phyloP scores from a whole-genome alignment of 1,140 invertebrate genomes.

The Phymorhynchus buccinoides region DNA sequence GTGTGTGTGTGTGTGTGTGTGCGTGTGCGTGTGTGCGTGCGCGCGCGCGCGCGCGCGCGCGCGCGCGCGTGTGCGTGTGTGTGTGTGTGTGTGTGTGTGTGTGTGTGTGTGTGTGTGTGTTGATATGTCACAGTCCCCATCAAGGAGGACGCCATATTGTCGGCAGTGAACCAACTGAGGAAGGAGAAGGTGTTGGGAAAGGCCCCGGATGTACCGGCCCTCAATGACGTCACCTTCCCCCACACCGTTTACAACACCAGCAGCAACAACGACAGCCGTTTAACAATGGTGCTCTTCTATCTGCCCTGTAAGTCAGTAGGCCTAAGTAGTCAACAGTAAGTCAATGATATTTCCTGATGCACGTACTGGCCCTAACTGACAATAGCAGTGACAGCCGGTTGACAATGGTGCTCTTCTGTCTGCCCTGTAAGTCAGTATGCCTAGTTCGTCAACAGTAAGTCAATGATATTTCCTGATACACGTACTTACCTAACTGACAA shows the following conservation, averaged over 20 bases:
- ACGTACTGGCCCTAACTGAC: no score
- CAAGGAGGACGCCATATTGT: constrained; percentile 7
- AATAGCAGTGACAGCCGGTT: no score
- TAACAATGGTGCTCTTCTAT: constrained; percentile 49
- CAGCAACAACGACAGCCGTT: constrained; percentile 7
- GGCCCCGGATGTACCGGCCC: background rate
- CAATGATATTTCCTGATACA: no score
- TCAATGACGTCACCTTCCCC: constrained; percentile 49
- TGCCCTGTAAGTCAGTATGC: no score
- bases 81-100: background rate
- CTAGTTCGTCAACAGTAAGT: no score
- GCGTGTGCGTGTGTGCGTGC: no score
- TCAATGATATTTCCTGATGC: no score
- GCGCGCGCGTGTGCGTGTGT: background rate
- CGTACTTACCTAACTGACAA: no score
- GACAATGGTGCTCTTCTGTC: no score
- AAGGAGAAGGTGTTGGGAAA: background rate
- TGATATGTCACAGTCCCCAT: background rate
- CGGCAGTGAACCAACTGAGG: background rate
- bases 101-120: background rate
- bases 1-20: no score
- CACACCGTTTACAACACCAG: background rate
- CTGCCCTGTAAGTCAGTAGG: background rate
- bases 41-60: background rate
- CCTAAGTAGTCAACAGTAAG: no score